Evolutionary conservation across 2,113 vertebrate species (phyloP), one percentile per base, ranked within the genome.

Genomic region (Orientallactaga bullata): DNA sequence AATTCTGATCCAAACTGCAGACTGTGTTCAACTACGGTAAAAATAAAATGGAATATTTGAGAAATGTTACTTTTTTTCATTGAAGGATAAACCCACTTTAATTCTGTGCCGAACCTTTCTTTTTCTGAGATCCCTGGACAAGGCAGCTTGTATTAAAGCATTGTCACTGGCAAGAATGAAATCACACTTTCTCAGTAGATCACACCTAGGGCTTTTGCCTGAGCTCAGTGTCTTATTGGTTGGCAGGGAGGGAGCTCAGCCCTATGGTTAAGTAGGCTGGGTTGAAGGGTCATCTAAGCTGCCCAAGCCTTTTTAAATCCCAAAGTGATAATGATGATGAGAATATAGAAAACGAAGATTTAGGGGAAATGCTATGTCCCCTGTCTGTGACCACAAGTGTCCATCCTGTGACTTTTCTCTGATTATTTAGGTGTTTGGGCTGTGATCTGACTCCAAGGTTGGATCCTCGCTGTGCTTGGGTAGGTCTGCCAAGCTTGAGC

Each of bases 21-120:
- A 93, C 23, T 86, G 47, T 61, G 76, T 96, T 69, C 58, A 60
- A 35, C 39, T 39, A 69, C 39, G 63, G 81, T 80, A 81, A 95
- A 95, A 97, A 96, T 95, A 95, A 96, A 96, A 68, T 73, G 30
- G 24, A 39, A 37, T 90, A 86, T 88, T 89, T 94, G 83, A 85
- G 63, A 95, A 81, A 81, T 7, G 7, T 24, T 28, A 5, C 26
- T 6, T 85, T 60, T 93, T 84, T 72, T 0, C 26, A 69, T 35
- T 85, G 85, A 90, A 73, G 18, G 28, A 84, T 0, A 26, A 85
- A 58, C 10, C 9, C 13, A 30, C 72, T 83, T 74, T 42, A 88
- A 82, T 94, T 72, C 47, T 42, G 39, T n/a, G 55, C 47, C 5
- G 69, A 78, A 16, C 11, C 16, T 81, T 80, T 81, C 37, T 78